These are phyloP conservation scores for Teleogryllus oceanicus DNA, from an alignment of 2,888 invertebrate species.

Conservation along the genomic window DNA sequence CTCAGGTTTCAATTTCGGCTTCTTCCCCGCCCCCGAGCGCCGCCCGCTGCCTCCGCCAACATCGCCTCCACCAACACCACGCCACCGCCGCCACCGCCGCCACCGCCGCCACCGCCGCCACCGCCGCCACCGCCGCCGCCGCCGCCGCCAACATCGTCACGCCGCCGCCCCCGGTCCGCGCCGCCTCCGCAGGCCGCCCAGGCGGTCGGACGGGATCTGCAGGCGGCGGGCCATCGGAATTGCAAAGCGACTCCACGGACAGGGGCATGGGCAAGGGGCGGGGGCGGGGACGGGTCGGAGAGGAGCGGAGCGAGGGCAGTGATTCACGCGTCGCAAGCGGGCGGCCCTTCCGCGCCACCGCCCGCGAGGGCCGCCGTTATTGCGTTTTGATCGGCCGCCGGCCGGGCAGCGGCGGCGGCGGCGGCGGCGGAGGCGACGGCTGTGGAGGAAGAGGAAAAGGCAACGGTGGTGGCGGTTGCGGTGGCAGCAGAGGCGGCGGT, in stretches of 20 bases:
- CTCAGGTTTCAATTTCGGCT: conserved; percentile 3
- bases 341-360: not conserved
- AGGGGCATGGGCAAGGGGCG: not conserved
- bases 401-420: too few relatives aligned
- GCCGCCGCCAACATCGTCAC: too few relatives aligned
- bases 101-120: not conserved
- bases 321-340: not conserved
- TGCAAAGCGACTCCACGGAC: not conserved
- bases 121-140: not conserved
- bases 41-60: not conserved
- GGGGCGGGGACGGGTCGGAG: not conserved
- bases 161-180: not conserved
- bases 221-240: not conserved
- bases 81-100: not conserved
- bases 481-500: not conserved
- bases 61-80: not conserved
- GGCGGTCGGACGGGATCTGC: not conserved
- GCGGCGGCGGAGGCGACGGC: too few relatives aligned
- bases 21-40: not conserved
- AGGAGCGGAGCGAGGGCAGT: not conserved
- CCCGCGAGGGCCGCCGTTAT: not conserved
- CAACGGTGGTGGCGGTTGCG: too few relatives aligned
- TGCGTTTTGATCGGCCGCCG: not conserved
- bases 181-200: not conserved
- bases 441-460: too few relatives aligned